A percentile compares a stretch with the other conserved stretches of the same genome.
Evolutionary conservation across 2,113 vertebrate genomes (phyloP).

Genomic region (Cheirogaleus medius): DNA sequence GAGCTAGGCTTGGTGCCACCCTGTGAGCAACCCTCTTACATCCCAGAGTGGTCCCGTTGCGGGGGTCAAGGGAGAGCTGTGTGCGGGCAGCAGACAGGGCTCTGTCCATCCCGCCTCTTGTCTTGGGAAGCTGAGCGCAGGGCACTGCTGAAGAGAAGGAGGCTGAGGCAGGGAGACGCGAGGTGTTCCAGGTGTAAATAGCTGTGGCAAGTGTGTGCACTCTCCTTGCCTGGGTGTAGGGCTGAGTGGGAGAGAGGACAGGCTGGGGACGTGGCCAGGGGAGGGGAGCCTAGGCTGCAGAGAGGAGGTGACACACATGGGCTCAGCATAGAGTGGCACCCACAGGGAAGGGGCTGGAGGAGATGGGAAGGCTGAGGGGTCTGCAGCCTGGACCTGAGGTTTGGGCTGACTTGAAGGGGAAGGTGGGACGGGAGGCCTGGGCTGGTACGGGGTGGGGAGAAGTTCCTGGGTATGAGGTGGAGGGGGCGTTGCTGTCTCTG

Average conservation of each 20-base stretch:
- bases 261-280: not conserved
- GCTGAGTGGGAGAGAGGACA: not conserved
- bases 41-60: not conserved
- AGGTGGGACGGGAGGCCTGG: not conserved
- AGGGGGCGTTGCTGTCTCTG: not conserved
- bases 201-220: not conserved
- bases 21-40: fast-evolving
- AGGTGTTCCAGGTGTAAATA: not conserved
- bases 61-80: not conserved
- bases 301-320: not conserved
- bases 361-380: not conserved
- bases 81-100: not conserved
- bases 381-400: not conserved
- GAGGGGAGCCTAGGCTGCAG: not conserved
- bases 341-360: not conserved
- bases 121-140: not conserved
- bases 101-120: not conserved
- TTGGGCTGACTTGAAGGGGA: not conserved
- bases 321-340: not conserved
- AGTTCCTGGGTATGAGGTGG: not conserved
- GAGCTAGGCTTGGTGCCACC: not conserved
- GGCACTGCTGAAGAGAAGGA: not conserved
- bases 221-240: not conserved
- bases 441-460: not conserved
- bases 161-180: not conserved